These are phyloP conservation scores for Datnioides undecimradiatus DNA, from an alignment of 2,113 vertebrate species.

Conservation along the genomic window DNA sequence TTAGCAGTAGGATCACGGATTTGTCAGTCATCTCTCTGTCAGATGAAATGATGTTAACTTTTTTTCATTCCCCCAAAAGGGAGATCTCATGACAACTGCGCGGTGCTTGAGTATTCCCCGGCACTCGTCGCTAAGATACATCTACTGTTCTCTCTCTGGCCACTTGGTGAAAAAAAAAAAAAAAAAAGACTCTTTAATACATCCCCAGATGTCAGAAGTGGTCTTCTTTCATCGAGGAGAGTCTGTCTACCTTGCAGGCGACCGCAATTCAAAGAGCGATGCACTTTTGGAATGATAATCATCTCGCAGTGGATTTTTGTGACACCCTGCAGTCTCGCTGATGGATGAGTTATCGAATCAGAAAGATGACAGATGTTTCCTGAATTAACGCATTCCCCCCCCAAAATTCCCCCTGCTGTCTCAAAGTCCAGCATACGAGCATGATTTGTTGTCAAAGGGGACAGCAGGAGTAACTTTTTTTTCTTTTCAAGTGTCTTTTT, in stretches of 20 bases:
- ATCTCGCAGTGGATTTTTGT: constrained; percentile 46
- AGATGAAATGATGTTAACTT: constrained; percentile 48
- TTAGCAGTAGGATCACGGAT: constrained; percentile 22
- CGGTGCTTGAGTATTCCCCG: constrained; percentile 49
- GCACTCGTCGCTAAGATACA: constrained; percentile 35
- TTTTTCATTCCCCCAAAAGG: constrained; percentile 41
- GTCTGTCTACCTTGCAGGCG: constrained; percentile 33
- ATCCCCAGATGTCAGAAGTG: constrained; percentile 60
- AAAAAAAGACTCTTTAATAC: constrained; percentile 40
- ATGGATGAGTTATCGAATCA: constrained; percentile 40
- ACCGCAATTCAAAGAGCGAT: constrained; percentile 54
- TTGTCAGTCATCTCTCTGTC: constrained; percentile 57
- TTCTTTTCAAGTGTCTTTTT: constrained; percentile 55
- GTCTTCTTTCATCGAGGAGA: constrained; percentile 23
- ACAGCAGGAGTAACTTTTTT: constrained; percentile 9
- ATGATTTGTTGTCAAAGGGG: constrained; percentile 48
- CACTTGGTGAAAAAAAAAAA: constrained; percentile 50
- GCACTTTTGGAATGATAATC: constrained; percentile 62
- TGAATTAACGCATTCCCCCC: constrained; percentile 40
- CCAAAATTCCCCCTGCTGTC: constrained; percentile 12
- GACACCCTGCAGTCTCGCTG: constrained; percentile 28
- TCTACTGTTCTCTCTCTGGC: constrained; percentile 45
- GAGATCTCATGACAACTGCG: constrained; percentile 55
- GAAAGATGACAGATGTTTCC: constrained; percentile 68
- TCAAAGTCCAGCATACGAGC: constrained; percentile 1